These are phyloP conservation scores for Siniperca scherzeri DNA, from an alignment of 2,797 vertebrate genomes.

Conservation along the genomic window DNA sequence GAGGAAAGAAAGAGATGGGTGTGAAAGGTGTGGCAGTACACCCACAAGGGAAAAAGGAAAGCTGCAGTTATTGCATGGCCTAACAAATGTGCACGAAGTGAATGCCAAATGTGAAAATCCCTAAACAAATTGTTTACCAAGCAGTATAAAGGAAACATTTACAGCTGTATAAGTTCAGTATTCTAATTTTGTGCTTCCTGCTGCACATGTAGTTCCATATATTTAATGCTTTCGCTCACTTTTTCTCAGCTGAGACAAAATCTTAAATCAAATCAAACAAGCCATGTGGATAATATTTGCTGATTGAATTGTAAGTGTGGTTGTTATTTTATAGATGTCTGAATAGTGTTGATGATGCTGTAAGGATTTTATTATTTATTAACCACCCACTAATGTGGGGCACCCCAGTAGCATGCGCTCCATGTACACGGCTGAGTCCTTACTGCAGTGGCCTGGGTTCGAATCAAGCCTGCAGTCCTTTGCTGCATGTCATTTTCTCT, in stretches of 20 bases:
- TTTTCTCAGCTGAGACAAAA: not conserved
- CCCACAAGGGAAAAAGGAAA: conserved; percentile 1
- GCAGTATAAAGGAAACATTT: not conserved
- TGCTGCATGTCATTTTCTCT: too few species aligned
- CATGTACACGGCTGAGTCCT: too few species aligned
- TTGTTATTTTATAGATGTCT: not conserved
- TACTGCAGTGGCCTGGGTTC: too few species aligned
- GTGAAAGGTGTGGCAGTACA: conserved; percentile 35
- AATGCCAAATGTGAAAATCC: not conserved
- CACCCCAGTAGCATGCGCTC: too few species aligned
- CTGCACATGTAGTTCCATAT: not conserved
- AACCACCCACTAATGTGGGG: not conserved
- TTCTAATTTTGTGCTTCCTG: conserved; percentile 1
- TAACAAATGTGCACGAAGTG: not conserved
- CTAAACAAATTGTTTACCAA: not conserved
- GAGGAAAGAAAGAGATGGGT: conserved; percentile 27
- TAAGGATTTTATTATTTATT: not conserved
- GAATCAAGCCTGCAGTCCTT: too few species aligned
- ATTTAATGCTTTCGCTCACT: accelerated
- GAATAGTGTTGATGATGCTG: not conserved
- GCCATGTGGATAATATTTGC: not conserved
- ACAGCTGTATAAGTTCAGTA: not conserved
- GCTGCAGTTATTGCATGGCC: not conserved
- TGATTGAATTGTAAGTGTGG: not conserved
- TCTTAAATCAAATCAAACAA: not conserved